Evolutionary conservation across 2,888 invertebrate species (phyloP), one percentile per base, ranked within the genome.

Genomic region (Leptinotarsa haldemani): DNA sequence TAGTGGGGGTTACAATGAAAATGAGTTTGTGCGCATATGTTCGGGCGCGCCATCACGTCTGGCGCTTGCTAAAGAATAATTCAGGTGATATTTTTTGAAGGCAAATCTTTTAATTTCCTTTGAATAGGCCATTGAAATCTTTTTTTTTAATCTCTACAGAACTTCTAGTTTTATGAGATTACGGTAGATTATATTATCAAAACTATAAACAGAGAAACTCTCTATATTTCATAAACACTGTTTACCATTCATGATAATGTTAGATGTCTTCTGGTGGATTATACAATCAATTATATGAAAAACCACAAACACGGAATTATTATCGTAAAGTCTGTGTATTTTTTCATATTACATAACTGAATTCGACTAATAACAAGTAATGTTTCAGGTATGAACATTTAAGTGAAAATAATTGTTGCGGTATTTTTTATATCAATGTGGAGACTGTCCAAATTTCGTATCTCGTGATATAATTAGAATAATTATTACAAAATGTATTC

Each of bases 391-490:
- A 50, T 50, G 7, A 16, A 22, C 12, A 20, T 56, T n/a, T 1
- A 56, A 56, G 56, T 20, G 22, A 13, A 56, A 56, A 56, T 56
- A 56, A 7, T 20, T 22, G 20, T 56, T 56, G 56, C 20, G 56
- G 56, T 50, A 50, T 50, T 50, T 50, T 50, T 50, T 16, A 50
- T 40, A 40, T 40, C 40, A 9, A 40, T 65, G 50, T 66, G 66
- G 66, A 66, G 52, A 66, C n/a, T 52, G 20, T 66, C 66, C 66
- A 66, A 67, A 20, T 53, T 48, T 46, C 53, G 52, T n/a, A 46
- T 52, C 53, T 30, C 40, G 30, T 50, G 67, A 22, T 67, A 67
- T 67, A 67, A 67, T 67, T 67, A 67, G 67, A 67, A 56, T 56
- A 22, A 56, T 56, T 13, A 56, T 56, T 56, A 56, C 22, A 56